Evolutionary conservation across 2,888 invertebrate species (phyloP), one percentile per base, ranked within the genome.

Genomic region (Herminia tarsipennalis): DNA sequence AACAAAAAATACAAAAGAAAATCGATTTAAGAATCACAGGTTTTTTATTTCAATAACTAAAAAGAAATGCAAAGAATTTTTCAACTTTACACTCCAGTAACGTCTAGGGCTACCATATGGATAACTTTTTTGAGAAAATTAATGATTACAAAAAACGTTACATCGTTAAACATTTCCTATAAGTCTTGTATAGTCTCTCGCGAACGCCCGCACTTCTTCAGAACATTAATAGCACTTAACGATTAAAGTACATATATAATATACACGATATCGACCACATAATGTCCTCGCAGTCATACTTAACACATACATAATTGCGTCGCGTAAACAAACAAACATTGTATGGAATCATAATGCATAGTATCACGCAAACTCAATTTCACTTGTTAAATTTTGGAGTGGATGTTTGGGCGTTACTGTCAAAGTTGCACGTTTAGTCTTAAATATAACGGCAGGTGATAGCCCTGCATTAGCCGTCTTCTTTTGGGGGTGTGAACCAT

Each of bases 401-500:
- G 62, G 70, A 61, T 71, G 70, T 58, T 75, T 65, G 83, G 88
- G 87, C 86, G 83, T 82, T 76, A 73, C 72, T 74, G 74, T 79
- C 73, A 57, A 60, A 76, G 75, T 73, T 78, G 78, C 86, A 83
- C 84, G 78, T 78, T 66, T 84, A 84, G 80, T 84, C 83, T 85
- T 86, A 81, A 78, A 68, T 62, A 73, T 76, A 72, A 77, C 65
- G 64, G 72, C 73, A 61, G 62, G 57, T 48, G 34, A 13, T 28
- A 53, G 54, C 56, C 67, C 57, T 38, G 56, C 73, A 80, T 95
- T 96, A 97, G 93, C 97, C 97, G 90, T 97, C 97, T 93, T 96
- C 97, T 86, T 97, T 97, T 18, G 97, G 97, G 41, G 97, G 97
- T 74, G 97, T 97, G 86, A 96, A 97, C 97, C 97, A 97, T 68